A percentile compares a stretch with the other conserved stretches of the same genome.
Conservation (phyloP, 2,113 vertebrate genomes). For the Mionectes macconnelli region DNA sequence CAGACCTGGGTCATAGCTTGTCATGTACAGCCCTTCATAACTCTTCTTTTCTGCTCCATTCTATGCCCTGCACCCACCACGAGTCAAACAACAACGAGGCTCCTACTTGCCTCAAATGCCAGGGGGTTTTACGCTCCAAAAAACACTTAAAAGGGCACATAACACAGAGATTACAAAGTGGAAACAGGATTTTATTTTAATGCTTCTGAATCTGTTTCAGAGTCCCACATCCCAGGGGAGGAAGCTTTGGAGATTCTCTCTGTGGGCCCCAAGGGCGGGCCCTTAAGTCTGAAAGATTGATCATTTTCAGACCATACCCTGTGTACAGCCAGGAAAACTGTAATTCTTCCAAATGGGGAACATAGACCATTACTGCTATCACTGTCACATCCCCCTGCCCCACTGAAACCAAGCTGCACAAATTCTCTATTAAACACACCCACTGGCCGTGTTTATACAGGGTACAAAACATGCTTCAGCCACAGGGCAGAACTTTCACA, state of each 20-base stretch:
- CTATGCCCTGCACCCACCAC: not conserved
- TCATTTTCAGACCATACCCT: not conserved
- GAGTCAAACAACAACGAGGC: not conserved
- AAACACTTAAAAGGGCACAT: not conserved
- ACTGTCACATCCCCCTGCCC: not conserved
- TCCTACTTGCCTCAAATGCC: not conserved
- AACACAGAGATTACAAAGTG: not conserved
- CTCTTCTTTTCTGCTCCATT: not conserved
- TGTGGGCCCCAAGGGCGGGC: not conserved
- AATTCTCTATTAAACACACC: not conserved
- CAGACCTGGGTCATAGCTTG: accelerated
- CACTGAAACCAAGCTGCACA: not conserved
- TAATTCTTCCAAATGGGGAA: not conserved
- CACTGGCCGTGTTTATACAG: too few species aligned
- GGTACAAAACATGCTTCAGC: not conserved
- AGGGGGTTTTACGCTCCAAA: not conserved
- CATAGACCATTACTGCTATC: not conserved
- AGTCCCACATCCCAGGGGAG: not conserved
- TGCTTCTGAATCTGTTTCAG: not conserved
- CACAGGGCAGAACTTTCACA: not conserved
- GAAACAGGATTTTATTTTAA: not conserved
- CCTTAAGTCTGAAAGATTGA: not conserved
- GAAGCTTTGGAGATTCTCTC: not conserved
- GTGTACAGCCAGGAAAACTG: not conserved
- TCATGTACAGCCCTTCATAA: not conserved